phyloP scores from a whole-genome alignment of 1,140 invertebrate species.

The Pseudomyrmex pallidus region DNA sequence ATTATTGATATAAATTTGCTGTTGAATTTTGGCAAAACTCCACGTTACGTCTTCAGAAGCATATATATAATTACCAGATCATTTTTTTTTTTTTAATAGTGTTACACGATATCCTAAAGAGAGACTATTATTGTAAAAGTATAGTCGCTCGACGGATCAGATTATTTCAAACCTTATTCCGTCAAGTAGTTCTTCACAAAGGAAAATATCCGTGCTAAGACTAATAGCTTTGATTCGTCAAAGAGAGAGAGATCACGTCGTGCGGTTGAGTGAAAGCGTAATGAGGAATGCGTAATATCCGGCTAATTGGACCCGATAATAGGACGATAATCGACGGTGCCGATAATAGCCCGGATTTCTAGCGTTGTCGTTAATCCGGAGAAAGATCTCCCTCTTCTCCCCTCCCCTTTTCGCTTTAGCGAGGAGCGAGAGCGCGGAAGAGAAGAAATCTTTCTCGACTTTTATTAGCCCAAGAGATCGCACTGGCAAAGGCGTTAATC shows the following conservation, averaged over 20 bases:
- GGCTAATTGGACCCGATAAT: constrained; percentile 53
- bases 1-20: too few relatives aligned
- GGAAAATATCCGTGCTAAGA: neutral
- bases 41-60: too few relatives aligned
- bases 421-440: neutral
- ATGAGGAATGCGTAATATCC: constrained; percentile 55
- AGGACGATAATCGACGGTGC: constrained; percentile 10
- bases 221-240: constrained; percentile 51
- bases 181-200: constrained; percentile 2
- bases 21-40: too few relatives aligned
- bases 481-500: constrained; percentile 78
- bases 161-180: neutral
- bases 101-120: neutral
- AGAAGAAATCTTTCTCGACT: constrained; percentile 65
- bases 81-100: neutral
- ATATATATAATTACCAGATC: neutral
- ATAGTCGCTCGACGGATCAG: neutral
- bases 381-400: neutral
- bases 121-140: neutral
- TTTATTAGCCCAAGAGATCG: constrained; percentile 76
- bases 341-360: constrained; percentile 28
- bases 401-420: neutral
- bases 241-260: constrained; percentile 19
- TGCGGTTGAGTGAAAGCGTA: constrained; percentile 34
- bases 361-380: constrained; percentile 32